Percentiles rank a stretch among this genome's conserved stretches.
Evolutionary conservation across 2,113 vertebrate species (phyloP).

Genomic region (Henicopernis longicauda): DNA sequence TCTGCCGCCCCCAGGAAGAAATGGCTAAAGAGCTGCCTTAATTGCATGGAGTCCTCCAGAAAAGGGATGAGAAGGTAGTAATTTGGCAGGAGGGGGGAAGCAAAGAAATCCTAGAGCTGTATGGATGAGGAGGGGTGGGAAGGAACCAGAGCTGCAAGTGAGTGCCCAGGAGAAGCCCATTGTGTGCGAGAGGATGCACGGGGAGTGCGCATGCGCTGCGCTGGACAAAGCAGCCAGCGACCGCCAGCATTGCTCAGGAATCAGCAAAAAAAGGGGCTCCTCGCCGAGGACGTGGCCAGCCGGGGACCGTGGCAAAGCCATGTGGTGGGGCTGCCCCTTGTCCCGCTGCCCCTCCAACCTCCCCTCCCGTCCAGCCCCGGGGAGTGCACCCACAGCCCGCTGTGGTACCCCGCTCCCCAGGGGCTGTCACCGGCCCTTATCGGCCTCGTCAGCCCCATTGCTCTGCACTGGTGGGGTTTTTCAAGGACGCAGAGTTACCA

Average conservation of each 20-base stretch:
- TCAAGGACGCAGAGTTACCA: not conserved
- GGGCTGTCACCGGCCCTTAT: accelerated
- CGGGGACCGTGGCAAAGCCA: accelerated
- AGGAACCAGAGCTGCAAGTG: not conserved
- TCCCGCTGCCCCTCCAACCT: accelerated
- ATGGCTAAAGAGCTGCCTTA: not conserved
- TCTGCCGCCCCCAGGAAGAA: not conserved
- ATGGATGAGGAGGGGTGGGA: not conserved
- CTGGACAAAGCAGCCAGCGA: conserved; percentile 19
- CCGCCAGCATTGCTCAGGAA: not conserved
- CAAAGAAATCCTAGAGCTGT: accelerated
- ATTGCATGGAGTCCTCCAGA: not conserved
- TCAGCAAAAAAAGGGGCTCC: not conserved
- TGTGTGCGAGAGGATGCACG: not conserved
- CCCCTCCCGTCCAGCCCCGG: not conserved
- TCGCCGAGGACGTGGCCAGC: accelerated
- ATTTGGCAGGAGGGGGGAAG: accelerated
- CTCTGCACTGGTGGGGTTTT: not conserved
- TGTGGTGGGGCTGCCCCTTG: accelerated
- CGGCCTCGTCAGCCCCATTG: accelerated
- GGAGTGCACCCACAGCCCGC: accelerated
- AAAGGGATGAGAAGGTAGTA: not conserved
- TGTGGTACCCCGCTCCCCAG: not conserved
- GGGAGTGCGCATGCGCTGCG: not conserved
- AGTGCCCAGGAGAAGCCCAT: not conserved